Conservation (phyloP, 2,888 invertebrate genomes). For the Taphrorychus bicolor region DNA sequence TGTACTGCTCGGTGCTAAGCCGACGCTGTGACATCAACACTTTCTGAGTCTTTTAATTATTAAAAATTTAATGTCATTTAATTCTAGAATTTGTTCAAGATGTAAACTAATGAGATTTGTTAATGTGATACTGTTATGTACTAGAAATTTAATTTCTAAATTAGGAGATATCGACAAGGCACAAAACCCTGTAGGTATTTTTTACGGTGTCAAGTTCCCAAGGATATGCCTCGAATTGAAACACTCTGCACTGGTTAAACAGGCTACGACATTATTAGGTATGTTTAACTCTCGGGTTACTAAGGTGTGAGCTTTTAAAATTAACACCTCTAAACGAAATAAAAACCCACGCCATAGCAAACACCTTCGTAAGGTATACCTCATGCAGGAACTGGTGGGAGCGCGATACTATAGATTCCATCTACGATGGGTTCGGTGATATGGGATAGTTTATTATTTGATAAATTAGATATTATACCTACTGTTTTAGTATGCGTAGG, state of each 20-base stretch:
- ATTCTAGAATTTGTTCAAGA: too few relatives aligned
- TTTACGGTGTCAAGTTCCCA: too few relatives aligned
- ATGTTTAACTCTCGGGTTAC: conserved; percentile 2
- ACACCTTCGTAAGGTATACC: background rate
- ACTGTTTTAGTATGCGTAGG: conserved; percentile 25
- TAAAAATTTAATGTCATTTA: too few relatives aligned
- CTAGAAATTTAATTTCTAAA: too few relatives aligned
- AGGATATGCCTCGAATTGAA: too few relatives aligned
- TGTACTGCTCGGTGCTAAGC: too few relatives aligned
- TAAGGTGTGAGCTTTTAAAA: conserved; percentile 11
- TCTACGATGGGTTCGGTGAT: conserved; percentile 26
- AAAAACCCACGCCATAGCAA: conserved; percentile 11
- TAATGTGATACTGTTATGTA: too few relatives aligned
- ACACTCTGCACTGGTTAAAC: background rate
- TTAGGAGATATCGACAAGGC: too few relatives aligned
- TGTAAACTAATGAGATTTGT: too few relatives aligned
- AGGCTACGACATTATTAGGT: background rate
- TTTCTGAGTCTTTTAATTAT: too few relatives aligned
- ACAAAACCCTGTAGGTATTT: too few relatives aligned
- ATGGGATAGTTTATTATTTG: conserved; percentile 24
- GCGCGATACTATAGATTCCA: conserved; percentile 17
- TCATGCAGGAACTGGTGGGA: conserved; percentile 19
- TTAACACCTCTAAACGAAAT: conserved; percentile 18
- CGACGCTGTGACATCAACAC: too few relatives aligned
- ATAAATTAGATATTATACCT: conserved; percentile 28